Conservation (phyloP, 2,797 vertebrate species). For the Merluccius polli region DNA sequence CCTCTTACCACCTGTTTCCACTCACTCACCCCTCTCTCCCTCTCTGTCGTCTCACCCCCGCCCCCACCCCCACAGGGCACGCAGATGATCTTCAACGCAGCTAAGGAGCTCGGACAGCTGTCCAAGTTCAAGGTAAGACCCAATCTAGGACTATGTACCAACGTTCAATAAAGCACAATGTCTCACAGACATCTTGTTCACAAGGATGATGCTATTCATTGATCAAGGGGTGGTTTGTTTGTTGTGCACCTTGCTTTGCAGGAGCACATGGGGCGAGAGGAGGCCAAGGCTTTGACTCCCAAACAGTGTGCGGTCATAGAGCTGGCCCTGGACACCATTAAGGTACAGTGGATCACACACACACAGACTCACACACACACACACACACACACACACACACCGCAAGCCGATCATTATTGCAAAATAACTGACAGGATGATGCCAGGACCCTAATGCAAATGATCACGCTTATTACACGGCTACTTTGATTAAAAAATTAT, state of each 20-base stretch:
- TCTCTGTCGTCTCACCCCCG: constrained; percentile 11
- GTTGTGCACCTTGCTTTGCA: constrained; percentile 48
- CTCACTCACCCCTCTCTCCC: constrained; percentile 1
- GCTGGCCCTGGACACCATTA: constrained; percentile 93
- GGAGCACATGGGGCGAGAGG: constrained; percentile 98
- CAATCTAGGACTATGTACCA: not conserved
- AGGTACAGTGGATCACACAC: constrained; percentile 71
- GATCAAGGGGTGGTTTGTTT: not conserved
- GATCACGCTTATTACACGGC: too few species aligned
- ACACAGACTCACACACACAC: not conserved
- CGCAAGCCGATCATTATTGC: too few species aligned
- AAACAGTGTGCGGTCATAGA: constrained; percentile 96
- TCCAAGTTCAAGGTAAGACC: constrained; percentile 90
- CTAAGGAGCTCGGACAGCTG: constrained; percentile 94
- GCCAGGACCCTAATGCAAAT: too few species aligned
- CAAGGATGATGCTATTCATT: not conserved
- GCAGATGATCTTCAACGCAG: constrained; percentile 97
- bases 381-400: not conserved
- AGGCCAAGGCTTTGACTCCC: constrained; percentile 91
- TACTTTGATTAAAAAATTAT: too few species aligned
- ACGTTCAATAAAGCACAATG: not conserved
- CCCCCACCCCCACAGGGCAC: constrained; percentile 79
- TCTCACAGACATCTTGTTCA: not conserved
- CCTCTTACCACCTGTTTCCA: constrained; percentile 1
- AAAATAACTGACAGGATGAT: too few species aligned